Conservation (phyloP, 2,113 vertebrate species). For the Sorex araneus region DNA sequence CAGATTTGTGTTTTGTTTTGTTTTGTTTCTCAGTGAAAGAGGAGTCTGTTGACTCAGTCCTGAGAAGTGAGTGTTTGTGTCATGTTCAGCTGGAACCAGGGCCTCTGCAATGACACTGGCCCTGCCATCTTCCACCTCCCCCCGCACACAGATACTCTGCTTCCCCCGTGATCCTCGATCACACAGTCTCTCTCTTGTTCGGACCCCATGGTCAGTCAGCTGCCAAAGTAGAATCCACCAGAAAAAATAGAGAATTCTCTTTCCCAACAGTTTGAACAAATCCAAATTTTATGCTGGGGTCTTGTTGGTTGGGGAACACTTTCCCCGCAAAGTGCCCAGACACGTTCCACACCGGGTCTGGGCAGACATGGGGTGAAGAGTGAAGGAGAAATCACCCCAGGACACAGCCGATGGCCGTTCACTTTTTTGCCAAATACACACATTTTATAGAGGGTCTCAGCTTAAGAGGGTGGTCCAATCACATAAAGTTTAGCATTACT, state of each 20-base stretch:
- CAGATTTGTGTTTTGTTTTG: background rate
- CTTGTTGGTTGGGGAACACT: no score
- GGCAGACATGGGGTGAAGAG: no score
- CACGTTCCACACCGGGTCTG: no score
- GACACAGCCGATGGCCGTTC: no score
- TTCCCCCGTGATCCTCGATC: background rate
- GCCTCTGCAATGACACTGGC: background rate
- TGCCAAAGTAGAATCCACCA: background rate
- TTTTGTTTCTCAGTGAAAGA: background rate
- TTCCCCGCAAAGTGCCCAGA: no score
- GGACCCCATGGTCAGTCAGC: background rate
- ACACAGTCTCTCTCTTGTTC: background rate
- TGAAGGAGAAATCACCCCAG: no score
- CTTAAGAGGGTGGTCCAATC: no score
- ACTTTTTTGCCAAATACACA: no score
- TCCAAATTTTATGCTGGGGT: background rate
- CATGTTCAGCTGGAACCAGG: background rate
- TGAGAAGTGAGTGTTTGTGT: background rate
- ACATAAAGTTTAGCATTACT: no score
- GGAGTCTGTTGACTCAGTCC: background rate
- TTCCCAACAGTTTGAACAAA: background rate
- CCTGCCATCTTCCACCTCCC: rapidly evolving
- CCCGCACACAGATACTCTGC: background rate
- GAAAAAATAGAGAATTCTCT: slow-evolving; percentile 1
- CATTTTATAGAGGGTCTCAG: no score